Conservation (phyloP, 2,888 invertebrate genomes). For the Plebejus melissa region DNA sequence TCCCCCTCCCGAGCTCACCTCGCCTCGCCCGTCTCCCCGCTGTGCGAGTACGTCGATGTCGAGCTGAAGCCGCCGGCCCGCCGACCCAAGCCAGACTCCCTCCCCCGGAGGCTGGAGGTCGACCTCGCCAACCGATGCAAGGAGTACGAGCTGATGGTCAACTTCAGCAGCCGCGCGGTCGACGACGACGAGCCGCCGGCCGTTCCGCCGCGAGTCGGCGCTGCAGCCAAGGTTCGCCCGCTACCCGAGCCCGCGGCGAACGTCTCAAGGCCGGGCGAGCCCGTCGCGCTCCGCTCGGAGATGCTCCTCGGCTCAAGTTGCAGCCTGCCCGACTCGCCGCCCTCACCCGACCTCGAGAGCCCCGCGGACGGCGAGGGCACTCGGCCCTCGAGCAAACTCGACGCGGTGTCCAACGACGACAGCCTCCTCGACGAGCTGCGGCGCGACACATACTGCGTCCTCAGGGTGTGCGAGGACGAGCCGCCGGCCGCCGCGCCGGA, state of each 20-base stretch:
- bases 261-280: slow-evolving; percentile 85
- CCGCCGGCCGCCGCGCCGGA: slow-evolving; percentile 38
- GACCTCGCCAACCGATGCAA: slow-evolving; percentile 47
- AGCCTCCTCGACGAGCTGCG: slow-evolving; percentile 68
- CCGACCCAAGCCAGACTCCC: slow-evolving; percentile 43
- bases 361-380: slow-evolving; percentile 33
- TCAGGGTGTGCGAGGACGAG: slow-evolving; percentile 67
- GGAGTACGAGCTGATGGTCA: slow-evolving; percentile 71
- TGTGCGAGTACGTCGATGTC: slow-evolving; percentile 55
- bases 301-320: slow-evolving; percentile 74
- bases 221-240: slow-evolving; percentile 42
- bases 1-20: slow-evolving; percentile 50
- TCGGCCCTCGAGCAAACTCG: slow-evolving; percentile 41
- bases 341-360: slow-evolving; percentile 34
- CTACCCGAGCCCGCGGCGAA: slow-evolving; percentile 46
- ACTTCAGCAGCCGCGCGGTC: slow-evolving; percentile 57
- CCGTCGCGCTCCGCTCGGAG: slow-evolving; percentile 54
- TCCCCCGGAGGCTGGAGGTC: slow-evolving; percentile 40
- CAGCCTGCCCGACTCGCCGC: slow-evolving; percentile 40
- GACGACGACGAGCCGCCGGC: slow-evolving; percentile 54
- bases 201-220: slow-evolving; percentile 53
- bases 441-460: slow-evolving; percentile 62
- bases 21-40: slow-evolving; percentile 41
- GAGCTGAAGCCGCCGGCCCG: slow-evolving; percentile 49
- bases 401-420: slow-evolving; percentile 61